Evolutionary conservation across 2,888 invertebrate genomes (phyloP).

Genomic region (Parnassius smintheus): DNA sequence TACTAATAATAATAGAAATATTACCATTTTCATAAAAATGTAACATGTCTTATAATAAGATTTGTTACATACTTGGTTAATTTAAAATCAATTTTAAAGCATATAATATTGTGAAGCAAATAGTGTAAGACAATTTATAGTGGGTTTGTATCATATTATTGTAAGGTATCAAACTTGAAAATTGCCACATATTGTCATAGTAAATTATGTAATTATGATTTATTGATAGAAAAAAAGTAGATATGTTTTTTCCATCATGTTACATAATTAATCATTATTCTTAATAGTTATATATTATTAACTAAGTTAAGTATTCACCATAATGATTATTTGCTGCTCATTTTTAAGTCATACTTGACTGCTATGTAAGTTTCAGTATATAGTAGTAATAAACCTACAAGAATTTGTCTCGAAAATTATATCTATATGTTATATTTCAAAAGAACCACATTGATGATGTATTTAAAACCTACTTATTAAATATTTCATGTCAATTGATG

Average conservation of each 20-base stretch:
- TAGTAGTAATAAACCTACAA: background rate
- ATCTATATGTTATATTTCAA: constrained; percentile 14
- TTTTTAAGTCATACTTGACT: too few species aligned
- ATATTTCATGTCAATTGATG: constrained; percentile 31
- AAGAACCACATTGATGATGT: constrained; percentile 28
- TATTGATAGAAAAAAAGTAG: background rate
- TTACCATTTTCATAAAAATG: background rate
- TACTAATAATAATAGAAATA: background rate
- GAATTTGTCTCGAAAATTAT: constrained; percentile 8
- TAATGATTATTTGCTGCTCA: too few species aligned
- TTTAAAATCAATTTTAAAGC: background rate
- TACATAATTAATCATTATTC: too few species aligned
- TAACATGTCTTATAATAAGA: background rate
- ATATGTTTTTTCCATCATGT: background rate
- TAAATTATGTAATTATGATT: background rate
- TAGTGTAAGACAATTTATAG: background rate
- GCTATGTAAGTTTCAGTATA: too few species aligned
- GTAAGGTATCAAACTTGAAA: background rate
- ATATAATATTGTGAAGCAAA: background rate
- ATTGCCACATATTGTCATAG: background rate
- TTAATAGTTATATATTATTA: too few species aligned
- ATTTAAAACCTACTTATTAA: constrained; percentile 19
- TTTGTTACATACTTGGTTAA: background rate
- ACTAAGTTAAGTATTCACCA: too few species aligned
- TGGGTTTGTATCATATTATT: background rate